These are phyloP conservation scores for Boulengeromyrus knoepffleri DNA, from an alignment of 2,113 vertebrate genomes.

Conservation along the genomic window DNA sequence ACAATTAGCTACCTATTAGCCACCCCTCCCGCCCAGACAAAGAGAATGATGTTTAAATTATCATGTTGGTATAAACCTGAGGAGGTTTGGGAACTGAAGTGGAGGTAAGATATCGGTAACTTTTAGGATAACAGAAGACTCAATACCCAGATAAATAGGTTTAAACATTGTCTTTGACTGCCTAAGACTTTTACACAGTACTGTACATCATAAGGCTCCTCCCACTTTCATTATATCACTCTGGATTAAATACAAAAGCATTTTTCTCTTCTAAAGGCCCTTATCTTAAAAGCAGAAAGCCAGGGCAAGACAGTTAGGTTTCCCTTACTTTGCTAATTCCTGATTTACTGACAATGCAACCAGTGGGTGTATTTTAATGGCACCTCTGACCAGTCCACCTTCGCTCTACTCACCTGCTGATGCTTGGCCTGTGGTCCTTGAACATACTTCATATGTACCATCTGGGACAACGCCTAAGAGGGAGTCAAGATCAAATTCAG, in stretches of 20 bases:
- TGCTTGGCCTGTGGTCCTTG: conserved; percentile 87
- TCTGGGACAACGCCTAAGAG: conserved; percentile 88
- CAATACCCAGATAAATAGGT: not conserved
- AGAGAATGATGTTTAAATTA: no score
- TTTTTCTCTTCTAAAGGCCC: not conserved
- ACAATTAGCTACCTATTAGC: conserved; percentile 56
- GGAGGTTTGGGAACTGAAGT: not conserved
- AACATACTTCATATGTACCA: conserved; percentile 96
- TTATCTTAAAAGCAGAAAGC: not conserved
- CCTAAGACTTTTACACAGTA: not conserved
- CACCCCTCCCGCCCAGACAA: no score
- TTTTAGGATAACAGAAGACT: not conserved
- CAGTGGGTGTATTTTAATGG: not conserved
- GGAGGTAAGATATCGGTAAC: not conserved
- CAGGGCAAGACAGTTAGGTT: not conserved
- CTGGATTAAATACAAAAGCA: not conserved
- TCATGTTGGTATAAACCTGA: not conserved
- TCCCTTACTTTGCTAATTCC: not conserved
- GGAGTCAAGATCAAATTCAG: conserved; percentile 4
- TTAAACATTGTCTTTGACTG: not conserved
- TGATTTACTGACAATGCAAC: not conserved
- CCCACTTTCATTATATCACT: not conserved
- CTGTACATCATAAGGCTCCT: not conserved
- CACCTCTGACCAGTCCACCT: not conserved
- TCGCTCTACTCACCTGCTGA: conserved; percentile 71